Evolutionary conservation across 2,113 vertebrate species (phyloP).

Genomic region (Drymodes brunneopygia): DNA sequence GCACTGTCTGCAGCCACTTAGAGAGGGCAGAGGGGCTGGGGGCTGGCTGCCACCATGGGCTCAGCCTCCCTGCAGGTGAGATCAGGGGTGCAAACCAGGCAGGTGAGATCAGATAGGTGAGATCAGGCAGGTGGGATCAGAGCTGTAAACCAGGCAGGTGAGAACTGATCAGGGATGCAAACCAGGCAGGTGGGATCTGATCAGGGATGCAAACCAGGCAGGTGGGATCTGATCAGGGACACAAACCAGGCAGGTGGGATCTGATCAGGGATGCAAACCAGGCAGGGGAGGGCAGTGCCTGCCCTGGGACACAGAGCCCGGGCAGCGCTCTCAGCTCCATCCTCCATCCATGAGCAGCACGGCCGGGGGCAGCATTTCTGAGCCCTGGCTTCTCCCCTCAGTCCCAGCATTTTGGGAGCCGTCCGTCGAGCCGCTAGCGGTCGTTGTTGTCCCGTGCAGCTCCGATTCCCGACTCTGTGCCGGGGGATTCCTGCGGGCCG

Average conservation of each 20-base stretch:
- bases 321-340: not conserved
- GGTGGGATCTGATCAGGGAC: not conserved
- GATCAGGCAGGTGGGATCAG: too few species aligned
- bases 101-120: too few species aligned
- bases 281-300: not conserved
- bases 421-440: conserved; percentile 63
- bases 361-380: accelerated
- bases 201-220: not conserved
- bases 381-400: not conserved
- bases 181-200: not conserved
- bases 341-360: accelerated
- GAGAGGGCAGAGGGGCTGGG: not conserved
- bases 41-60: accelerated
- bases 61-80: not conserved
- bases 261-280: not conserved
- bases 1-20: too few species aligned
- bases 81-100: not conserved
- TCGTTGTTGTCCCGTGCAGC: conserved; percentile 62
- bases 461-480: not conserved
- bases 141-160: not conserved
- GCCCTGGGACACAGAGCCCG: not conserved
- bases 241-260: not conserved
- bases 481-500: not conserved
- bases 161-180: too few species aligned
- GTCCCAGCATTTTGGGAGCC: not conserved